Base-by-base conservation (phyloP, 92 coral and sea anemone species). In the Palythoa grandiflora region DNA sequence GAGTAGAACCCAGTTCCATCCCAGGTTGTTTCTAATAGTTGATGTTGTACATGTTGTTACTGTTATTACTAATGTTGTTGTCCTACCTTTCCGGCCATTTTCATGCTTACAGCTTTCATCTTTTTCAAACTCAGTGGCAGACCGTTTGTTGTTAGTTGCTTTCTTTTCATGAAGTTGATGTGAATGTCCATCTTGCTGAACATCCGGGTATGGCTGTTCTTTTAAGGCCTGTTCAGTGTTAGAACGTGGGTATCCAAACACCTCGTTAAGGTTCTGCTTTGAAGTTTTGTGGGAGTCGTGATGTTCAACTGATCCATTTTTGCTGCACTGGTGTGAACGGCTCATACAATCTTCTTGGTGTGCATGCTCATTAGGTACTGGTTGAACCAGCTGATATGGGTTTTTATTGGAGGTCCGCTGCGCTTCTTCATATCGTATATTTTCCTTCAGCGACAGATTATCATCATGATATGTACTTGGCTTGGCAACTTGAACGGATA, bases 151-250 rank as follows among this genome's bases (percentile, higher is more conserved):
- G 83, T 78, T 55, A 52, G 36, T 48, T 52, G 51, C 55, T 68
- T 73, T 59, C 16, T 59, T 17, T 59, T 59, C 65, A 1, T 59
- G 65, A 11, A 59, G 17, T 54, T 52, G 10, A 20, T 28, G 68
- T 54, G 83, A 65, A 4, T 77, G 83, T 54, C 83, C 68, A 54
- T 36, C 35, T 10, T 77, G 68, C 21, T 79, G 84, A 52, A 79
- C 16, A 3, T 20, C 17, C 36, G 21, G 5, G 40, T 59, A 40
- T 79, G 50, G 83, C 14, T 54, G 83, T 52, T 54, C 81, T 47
- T 50, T 51, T 1, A 55, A 9, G 7, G 35, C 59, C 38, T 77
- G 38, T 77, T 77, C 39, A 21, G 53, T 28, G 63, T 3, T 35
- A n/a, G 0, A 5, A 52, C 9, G 81, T n/a, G 81, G 83, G 68